Conservation (phyloP, 2,888 invertebrate species). For the Muschampia plurimacula region DNA sequence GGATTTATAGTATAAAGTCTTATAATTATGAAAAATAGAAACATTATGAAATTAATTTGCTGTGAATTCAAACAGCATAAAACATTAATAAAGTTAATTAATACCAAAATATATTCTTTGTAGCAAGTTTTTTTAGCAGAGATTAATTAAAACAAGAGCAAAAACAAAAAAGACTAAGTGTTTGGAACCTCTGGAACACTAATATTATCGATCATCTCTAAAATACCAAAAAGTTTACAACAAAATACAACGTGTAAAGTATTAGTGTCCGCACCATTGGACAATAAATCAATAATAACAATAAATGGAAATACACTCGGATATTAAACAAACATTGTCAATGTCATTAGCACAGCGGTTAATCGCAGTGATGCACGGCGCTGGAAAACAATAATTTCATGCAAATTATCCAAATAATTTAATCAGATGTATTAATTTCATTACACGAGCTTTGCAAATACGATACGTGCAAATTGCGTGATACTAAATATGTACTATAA, state of each 20-base stretch:
- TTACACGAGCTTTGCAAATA: constrained; percentile 29
- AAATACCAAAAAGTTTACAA: background rate
- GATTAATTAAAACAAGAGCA: no score
- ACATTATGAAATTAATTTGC: no score
- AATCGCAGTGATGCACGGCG: background rate
- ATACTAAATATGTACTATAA: background rate
- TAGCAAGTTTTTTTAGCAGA: no score
- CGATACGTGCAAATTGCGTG: constrained; percentile 20
- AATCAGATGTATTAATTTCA: constrained; percentile 37
- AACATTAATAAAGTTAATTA: no score
- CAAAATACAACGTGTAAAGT: background rate
- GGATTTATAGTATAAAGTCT: no score
- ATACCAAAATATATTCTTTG: no score
- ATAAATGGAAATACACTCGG: constrained; percentile 2
- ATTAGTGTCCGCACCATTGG: background rate
- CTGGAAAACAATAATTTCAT: constrained; percentile 27
- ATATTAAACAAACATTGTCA: constrained; percentile 12
- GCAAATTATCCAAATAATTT: constrained; percentile 36
- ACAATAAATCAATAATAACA: background rate
- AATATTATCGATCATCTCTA: background rate
- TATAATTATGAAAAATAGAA: no score
- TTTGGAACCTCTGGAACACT: no score
- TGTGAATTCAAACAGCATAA: no score
- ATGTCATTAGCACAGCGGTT: constrained; percentile 25
- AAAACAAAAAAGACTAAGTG: no score